A percentile compares a stretch with the other conserved stretches of the same genome.
phyloP scores from a whole-genome alignment of 2,113 vertebrate genomes.

The Eubucco bourcierii region DNA sequence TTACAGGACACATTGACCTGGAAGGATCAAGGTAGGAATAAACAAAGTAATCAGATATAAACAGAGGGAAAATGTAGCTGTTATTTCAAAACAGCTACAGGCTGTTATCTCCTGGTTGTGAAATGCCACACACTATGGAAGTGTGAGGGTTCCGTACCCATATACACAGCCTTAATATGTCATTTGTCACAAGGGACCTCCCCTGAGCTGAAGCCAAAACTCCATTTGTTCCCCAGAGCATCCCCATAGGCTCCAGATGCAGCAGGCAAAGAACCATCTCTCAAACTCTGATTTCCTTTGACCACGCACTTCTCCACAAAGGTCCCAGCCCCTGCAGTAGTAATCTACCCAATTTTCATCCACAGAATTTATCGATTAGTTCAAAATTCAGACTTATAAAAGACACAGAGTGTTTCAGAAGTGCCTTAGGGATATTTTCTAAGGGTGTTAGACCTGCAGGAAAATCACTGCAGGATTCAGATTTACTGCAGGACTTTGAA shows the following conservation, averaged over 20 bases:
- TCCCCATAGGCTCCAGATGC: not conserved
- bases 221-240: not conserved
- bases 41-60: not conserved
- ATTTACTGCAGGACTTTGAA: not conserved
- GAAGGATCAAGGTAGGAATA: not conserved
- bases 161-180: conserved; percentile 40
- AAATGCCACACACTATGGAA: conserved; percentile 56
- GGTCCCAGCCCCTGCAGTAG: not conserved
- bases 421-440: not conserved
- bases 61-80: not conserved
- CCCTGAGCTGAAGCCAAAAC: conserved; percentile 21
- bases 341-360: not conserved
- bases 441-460: not conserved
- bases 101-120: conserved; percentile 40
- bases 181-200: conserved; percentile 48
- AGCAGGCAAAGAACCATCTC: not conserved
- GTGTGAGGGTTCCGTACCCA: conserved; percentile 8
- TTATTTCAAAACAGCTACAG: conserved; percentile 23
- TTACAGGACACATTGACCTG: not conserved
- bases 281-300: not conserved
- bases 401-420: not conserved
- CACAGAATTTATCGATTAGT: not conserved
- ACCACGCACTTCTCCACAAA: not conserved
- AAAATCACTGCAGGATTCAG: not conserved
- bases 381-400: not conserved